Percentiles rank a stretch among this genome's conserved stretches.
phyloP scores from a whole-genome alignment of 2,113 vertebrate genomes.

The Penelope pileata region DNA sequence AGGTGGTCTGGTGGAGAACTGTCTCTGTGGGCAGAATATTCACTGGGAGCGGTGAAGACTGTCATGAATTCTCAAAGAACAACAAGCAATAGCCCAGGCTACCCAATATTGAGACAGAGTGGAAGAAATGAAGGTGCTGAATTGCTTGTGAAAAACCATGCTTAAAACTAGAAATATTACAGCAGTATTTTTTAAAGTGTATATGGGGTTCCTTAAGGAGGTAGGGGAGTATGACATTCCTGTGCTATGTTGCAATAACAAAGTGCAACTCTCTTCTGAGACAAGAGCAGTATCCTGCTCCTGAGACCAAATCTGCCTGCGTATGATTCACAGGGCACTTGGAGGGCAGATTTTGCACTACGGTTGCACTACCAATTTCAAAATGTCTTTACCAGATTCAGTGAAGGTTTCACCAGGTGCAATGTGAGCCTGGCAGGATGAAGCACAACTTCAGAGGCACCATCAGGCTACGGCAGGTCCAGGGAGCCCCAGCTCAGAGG shows the following conservation, averaged over 20 bases:
- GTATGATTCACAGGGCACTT: background rate
- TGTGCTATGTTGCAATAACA: accelerated
- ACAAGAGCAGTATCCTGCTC: background rate
- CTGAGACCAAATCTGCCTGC: background rate
- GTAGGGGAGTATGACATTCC: background rate
- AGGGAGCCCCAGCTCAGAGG: background rate
- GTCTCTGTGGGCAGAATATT: background rate
- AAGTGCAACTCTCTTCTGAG: background rate
- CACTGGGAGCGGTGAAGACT: background rate
- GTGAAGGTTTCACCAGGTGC: background rate
- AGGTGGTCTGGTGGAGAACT: background rate
- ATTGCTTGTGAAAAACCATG: background rate
- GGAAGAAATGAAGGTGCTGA: background rate
- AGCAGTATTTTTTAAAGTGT: background rate
- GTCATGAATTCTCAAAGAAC: background rate
- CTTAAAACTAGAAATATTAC: background rate
- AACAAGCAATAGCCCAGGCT: background rate
- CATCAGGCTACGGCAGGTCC: background rate
- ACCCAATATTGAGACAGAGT: background rate
- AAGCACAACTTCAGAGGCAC: background rate
- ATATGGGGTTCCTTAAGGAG: background rate
- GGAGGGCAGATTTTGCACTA: background rate
- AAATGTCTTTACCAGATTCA: background rate
- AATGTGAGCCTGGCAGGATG: background rate
- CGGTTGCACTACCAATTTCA: background rate